Base-by-base conservation (phyloP, 1,140 invertebrate genomes). In the Trichonephila inaurata region DNA sequence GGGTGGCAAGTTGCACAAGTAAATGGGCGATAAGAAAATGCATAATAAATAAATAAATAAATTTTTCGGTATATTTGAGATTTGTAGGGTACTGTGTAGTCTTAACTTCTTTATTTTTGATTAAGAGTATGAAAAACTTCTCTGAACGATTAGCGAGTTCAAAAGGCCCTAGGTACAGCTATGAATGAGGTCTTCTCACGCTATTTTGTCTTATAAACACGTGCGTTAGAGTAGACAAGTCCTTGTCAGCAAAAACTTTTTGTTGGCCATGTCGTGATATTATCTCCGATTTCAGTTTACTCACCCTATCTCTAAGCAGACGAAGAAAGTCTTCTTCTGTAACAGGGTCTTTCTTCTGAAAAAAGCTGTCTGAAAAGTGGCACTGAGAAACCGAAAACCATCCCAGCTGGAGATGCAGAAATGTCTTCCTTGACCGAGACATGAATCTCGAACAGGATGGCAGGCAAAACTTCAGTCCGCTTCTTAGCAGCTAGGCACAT, bases 391-490 rank as follows among this genome's bases (percentile, higher is more conserved):
- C 95, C 95, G 77, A 95, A 95, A 18, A 95, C 77, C 24, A 95
- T 60, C 40, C 95, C 95, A 19, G 93, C 94, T 16, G 89, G 19
- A 18, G 91, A 94, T n/a, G 82, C 40, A 18, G 77, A 77, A 4
- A 95, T n/a, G 87, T 95, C 95, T 51, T 95, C 94, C 40, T 96
- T 95, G 2, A 95, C 24, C 16, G 91, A 81, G 10, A 86, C 62
- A 14, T 88, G 94, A 14, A 95, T 12, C 14, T 94, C 94, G 2
- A 96, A 91, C 0, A 40, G 33, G 33, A 4, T 40, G 33, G 33
- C 33, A 40, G 33, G 33, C 33, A 40, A 40, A 40, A 40, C 64
- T 21, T 72, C 64, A 18, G 40, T n/a, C 92, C 51, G 62, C 1
- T 33, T 44, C 21, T 28, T 28, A n/a, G 19, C 28, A 21, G 51